Percentiles rank a stretch among this genome's conserved stretches.
Evolutionary conservation across 2,113 vertebrate genomes (phyloP).

Genomic region (Columba livia): DNA sequence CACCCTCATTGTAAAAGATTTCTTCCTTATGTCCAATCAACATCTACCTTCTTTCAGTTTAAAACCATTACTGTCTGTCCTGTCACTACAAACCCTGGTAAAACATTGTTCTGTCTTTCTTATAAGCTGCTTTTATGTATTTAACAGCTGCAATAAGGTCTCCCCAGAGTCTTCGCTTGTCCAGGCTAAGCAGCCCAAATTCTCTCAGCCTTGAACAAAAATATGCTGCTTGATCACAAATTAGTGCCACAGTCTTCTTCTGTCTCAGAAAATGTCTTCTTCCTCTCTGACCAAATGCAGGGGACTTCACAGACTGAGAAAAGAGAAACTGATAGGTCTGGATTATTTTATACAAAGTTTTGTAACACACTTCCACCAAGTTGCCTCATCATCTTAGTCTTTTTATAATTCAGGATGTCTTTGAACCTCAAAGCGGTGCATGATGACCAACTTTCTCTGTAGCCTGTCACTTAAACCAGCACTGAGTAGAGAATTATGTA

Average conservation of each 20-base stretch:
- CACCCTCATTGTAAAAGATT: too few species aligned
- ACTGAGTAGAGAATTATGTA: neutral
- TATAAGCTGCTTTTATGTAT: neutral
- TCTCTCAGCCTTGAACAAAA: neutral
- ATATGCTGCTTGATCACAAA: neutral
- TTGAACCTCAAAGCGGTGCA: neutral
- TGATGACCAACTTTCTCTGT: neutral
- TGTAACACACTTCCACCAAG: neutral
- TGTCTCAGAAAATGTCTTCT: neutral
- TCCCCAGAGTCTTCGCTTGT: neutral
- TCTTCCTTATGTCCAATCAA: neutral
- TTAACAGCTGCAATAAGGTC: neutral
- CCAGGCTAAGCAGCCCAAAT: neutral
- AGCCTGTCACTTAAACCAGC: neutral
- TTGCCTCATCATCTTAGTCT: neutral
- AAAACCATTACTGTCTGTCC: neutral
- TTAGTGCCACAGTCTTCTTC: neutral
- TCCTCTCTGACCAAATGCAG: neutral
- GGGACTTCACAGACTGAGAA: neutral
- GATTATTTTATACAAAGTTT: neutral
- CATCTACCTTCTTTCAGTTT: neutral
- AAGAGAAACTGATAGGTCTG: neutral
- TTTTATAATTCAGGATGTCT: neutral
- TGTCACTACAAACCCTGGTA: neutral
- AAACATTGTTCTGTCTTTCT: neutral